A percentile compares a stretch with the other conserved stretches of the same genome.
Evolutionary conservation across 2,113 vertebrate species (phyloP).

Genomic region (zebrafish (Danio rerio)): GRCz12tu NC_133177.1:13321001-13321500

Average conservation of each 20-base stretch:
- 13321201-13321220: conserved; percentile 13
- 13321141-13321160: background rate
- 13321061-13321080: background rate
- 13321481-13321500: conserved; percentile 18
- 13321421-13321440: no score
- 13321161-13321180: background rate
- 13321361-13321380: background rate
- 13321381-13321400: background rate
- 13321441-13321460: background rate
- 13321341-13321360: background rate
- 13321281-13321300: conserved; percentile 28
- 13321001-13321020: background rate
- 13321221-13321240: conserved; percentile 23
- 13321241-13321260: conserved; percentile 6
- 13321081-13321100: background rate
- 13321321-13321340: background rate
- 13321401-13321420: background rate
- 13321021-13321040: background rate
- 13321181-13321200: conserved; percentile 8
- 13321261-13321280: conserved; percentile 23
- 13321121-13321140: conserved; percentile 14
- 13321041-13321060: background rate
- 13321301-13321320: background rate
- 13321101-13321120: conserved; percentile 1
- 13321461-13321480: background rate